These are phyloP conservation scores for Notarius quadriscutis DNA, from an alignment of 2,113 vertebrate genomes.

Conservation along the genomic window DNA sequence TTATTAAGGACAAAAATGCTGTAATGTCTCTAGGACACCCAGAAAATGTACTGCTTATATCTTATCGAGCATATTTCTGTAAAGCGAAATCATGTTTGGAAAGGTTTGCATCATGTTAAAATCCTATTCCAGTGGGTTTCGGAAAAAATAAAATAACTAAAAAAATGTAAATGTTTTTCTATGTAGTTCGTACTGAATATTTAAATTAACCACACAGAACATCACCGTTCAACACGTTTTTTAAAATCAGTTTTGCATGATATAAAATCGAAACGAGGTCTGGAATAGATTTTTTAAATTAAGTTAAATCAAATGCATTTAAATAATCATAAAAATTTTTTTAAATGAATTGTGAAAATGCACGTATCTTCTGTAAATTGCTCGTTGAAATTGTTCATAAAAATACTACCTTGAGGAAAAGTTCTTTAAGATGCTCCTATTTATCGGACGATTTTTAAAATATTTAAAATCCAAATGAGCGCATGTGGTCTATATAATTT, in stretches of 20 bases:
- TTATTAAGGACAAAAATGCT: neutral
- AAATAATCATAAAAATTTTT: neutral
- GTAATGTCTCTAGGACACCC: slow-evolving; percentile 64
- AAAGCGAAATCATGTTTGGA: neutral
- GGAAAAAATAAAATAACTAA: neutral
- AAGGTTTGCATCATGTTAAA: neutral
- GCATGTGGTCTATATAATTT: neutral
- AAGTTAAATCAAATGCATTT: neutral
- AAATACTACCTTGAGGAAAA: neutral
- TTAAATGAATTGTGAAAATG: neutral
- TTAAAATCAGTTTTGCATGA: neutral
- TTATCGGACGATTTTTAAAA: neutral
- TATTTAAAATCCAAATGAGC: neutral
- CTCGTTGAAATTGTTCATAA: neutral
- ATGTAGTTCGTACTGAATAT: neutral
- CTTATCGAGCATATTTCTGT: neutral
- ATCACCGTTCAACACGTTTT: neutral
- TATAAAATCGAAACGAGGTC: neutral
- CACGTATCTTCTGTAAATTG: neutral
- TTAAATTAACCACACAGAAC: neutral
- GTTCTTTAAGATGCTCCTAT: neutral
- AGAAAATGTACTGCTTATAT: neutral
- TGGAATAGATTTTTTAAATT: neutral
- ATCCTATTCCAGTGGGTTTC: neutral
- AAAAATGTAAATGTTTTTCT: neutral